Conservation (phyloP, 30 jellyfish, hydroid and myxozoan species). For the Hydractinia echinata region DNA sequence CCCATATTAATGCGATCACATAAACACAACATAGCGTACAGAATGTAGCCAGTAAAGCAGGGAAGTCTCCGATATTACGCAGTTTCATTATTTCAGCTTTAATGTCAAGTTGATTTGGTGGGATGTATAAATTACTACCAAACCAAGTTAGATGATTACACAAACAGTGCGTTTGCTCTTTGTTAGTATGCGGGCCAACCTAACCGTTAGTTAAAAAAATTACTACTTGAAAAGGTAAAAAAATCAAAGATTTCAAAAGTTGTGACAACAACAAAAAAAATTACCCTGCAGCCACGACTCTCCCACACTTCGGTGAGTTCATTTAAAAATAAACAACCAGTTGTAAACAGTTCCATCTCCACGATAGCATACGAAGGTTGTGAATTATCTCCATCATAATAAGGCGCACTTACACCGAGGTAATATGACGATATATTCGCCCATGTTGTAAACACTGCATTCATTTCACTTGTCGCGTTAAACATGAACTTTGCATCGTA, state of each 20-base stretch:
- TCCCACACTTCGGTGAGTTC: constrained; percentile 38
- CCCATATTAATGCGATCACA: constrained; percentile 58
- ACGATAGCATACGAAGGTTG: background rate
- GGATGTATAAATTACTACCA: constrained; percentile 51
- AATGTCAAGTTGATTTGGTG: constrained; percentile 51
- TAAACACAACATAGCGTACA: constrained; percentile 45
- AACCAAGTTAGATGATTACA: constrained; percentile 83
- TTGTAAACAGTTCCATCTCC: constrained; percentile 25
- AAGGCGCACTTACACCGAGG: background rate
- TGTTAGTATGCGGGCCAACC: constrained; percentile 39
- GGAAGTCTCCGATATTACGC: constrained; percentile 43
- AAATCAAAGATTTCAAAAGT: background rate
- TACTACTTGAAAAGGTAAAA: background rate
- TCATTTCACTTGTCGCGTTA: background rate
- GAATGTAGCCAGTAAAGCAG: constrained; percentile 72
- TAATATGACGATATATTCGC: constrained; percentile 16
- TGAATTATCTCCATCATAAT: background rate
- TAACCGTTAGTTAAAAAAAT: background rate
- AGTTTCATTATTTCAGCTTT: constrained; percentile 37
- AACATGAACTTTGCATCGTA: background rate
- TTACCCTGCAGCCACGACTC: constrained; percentile 65
- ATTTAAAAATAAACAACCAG: constrained; percentile 66
- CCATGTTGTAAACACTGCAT: constrained; percentile 11
- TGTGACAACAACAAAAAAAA: background rate
- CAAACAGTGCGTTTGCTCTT: constrained; percentile 46